phyloP scores from a whole-genome alignment of 2,888 invertebrate species.

The Diaphora mendica region DNA sequence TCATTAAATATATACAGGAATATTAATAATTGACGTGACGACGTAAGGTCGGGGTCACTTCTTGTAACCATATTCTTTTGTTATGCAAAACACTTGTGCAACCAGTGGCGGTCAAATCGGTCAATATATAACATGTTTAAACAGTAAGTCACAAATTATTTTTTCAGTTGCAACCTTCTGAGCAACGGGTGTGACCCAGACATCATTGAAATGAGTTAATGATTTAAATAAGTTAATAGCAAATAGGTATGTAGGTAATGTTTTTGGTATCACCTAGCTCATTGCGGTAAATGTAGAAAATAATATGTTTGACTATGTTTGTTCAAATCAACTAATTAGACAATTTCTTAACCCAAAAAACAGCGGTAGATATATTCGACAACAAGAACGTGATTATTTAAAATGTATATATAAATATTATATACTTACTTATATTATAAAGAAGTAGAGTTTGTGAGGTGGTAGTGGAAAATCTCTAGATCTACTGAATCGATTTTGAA shows the following conservation, averaged over 20 bases:
- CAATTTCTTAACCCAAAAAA: too few species aligned
- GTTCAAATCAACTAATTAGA: too few species aligned
- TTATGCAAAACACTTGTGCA: constrained; percentile 69
- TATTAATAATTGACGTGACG: constrained; percentile 34
- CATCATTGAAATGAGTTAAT: constrained; percentile 65
- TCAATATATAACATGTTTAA: constrained; percentile 34
- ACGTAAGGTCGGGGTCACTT: constrained; percentile 59
- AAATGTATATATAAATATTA: too few species aligned
- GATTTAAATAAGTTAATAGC: constrained; percentile 34
- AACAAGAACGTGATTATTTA: too few species aligned
- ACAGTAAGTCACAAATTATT: constrained; percentile 62
- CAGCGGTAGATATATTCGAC: too few species aligned
- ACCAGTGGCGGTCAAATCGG: constrained; percentile 57
- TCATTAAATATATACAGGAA: constrained; percentile 22
- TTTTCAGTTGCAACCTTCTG: constrained; percentile 68
- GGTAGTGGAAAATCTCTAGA: too few species aligned
- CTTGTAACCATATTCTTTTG: constrained; percentile 48
- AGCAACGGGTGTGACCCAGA: constrained; percentile 59
- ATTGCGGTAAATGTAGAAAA: too few species aligned
- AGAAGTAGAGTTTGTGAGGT: too few species aligned
- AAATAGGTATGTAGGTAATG: neutral
- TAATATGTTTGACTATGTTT: too few species aligned
- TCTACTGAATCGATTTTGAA: too few species aligned
- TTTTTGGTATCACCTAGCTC: neutral
- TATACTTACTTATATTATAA: too few species aligned